These are phyloP conservation scores for Delia radicum DNA, from an alignment of 1,140 invertebrate genomes.

Conservation along the genomic window DNA sequence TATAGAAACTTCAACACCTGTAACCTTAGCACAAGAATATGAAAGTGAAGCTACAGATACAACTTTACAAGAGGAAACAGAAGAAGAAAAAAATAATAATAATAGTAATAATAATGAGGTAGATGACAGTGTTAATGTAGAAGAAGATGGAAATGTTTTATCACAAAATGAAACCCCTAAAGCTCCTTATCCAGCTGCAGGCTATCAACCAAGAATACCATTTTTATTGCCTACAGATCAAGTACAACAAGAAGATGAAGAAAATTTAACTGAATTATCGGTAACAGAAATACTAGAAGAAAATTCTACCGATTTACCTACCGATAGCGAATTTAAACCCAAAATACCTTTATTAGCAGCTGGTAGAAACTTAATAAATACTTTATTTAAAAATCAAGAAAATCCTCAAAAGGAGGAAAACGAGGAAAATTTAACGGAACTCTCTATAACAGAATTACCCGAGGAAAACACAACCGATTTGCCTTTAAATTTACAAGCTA, in stretches of 20 bases:
- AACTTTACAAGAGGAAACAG: no score
- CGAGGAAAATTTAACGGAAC: no score
- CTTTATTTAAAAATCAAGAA: no score
- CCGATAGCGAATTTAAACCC: no score
- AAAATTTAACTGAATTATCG: background rate
- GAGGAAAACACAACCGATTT: background rate
- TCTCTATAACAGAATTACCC: background rate
- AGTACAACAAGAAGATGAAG: background rate
- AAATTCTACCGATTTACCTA: slow-evolving; percentile 14
- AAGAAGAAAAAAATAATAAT: background rate
- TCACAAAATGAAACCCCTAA: slow-evolving; percentile 3
- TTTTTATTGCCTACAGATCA: slow-evolving; percentile 40
- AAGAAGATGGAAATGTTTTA: background rate
- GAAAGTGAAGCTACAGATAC: background rate
- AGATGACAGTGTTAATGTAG: background rate
- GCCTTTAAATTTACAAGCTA: slow-evolving; percentile 30
- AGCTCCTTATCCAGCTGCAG: slow-evolving; percentile 41
- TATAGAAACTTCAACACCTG: background rate
- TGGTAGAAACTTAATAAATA: no score
- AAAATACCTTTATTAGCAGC: no score
- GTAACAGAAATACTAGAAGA: background rate
- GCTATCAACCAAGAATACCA: slow-evolving; percentile 38
- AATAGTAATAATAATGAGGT: background rate
- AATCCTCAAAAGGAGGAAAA: no score
- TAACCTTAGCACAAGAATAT: background rate